Evolutionary conservation across 2,113 vertebrate species (phyloP).

Genomic region (Oncorhynchus nerka): DNA sequence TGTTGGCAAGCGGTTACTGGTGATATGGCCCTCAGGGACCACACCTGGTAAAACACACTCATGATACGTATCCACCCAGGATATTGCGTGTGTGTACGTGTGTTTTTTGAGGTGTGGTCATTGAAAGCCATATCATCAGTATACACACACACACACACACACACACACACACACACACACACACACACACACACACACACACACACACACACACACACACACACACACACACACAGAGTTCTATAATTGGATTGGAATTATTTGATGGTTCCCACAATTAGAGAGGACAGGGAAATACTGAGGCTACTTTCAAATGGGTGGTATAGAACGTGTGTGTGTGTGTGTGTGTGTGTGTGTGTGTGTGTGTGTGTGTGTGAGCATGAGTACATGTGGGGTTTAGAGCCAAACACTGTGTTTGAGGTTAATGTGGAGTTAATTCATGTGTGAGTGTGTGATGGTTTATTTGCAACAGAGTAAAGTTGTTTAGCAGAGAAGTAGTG

Average conservation of each 20-base stretch:
- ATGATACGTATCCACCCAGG: no score
- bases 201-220: background rate
- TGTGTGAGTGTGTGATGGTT: constrained; percentile 31
- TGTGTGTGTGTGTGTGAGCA: background rate
- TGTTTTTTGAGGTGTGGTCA: no score
- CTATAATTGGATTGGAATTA: background rate
- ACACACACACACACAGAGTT: constrained; percentile 8
- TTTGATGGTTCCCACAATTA: constrained; percentile 60
- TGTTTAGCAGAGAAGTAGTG: constrained; percentile 49
- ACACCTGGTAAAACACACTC: no score
- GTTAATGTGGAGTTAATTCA: constrained; percentile 18
- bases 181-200: background rate
- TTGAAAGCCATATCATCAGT: no score
- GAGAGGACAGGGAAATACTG: constrained; percentile 41
- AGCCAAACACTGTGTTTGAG: constrained; percentile 3
- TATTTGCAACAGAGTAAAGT: constrained; percentile 38
- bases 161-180: constrained; percentile 28
- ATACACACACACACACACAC: constrained; percentile 8
- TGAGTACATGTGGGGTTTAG: no score
- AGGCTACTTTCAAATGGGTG: constrained; percentile 7
- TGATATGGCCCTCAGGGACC: no score
- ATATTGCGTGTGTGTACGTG: no score
- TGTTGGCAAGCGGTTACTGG: no score
- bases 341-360: background rate
- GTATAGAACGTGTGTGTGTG: background rate